phyloP scores from a whole-genome alignment of 2,888 invertebrate genomes.

The Ectemnius cavifrons region DNA sequence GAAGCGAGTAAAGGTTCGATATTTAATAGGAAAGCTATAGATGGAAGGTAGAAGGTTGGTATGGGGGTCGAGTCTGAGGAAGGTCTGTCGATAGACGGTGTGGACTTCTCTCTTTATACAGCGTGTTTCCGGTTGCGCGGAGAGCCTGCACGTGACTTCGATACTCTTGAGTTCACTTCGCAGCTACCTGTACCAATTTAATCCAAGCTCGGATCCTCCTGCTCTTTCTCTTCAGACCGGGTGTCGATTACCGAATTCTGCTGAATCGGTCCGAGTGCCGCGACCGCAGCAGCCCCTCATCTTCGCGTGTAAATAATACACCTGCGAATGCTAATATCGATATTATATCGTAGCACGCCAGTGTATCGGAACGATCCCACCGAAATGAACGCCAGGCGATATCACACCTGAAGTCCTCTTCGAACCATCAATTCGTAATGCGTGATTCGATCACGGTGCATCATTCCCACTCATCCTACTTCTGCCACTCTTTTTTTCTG shows the following conservation, averaged over 20 bases:
- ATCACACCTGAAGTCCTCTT: constrained; percentile 50
- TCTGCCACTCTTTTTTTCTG: constrained; percentile 4
- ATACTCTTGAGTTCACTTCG: constrained; percentile 70
- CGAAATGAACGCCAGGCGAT: constrained; percentile 32
- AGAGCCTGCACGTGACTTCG: constrained; percentile 70
- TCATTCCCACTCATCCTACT: not conserved
- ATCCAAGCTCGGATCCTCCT: constrained; percentile 61
- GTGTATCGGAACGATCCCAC: constrained; percentile 16
- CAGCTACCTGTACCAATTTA: constrained; percentile 74
- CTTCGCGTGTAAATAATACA: constrained; percentile 73
- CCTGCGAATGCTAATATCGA: constrained; percentile 65
- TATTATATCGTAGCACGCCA: constrained; percentile 34
- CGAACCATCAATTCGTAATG: constrained; percentile 26
- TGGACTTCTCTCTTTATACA: constrained; percentile 59
- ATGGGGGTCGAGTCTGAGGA: no score
- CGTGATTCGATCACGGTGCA: constrained; percentile 54
- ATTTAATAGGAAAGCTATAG: no score
- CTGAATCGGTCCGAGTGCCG: not conserved
- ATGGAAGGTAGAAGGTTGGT: no score
- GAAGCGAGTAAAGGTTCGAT: no score
- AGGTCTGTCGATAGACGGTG: not conserved
- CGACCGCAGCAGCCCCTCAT: constrained; percentile 66
- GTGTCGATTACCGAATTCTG: constrained; percentile 49
- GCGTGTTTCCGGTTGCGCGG: constrained; percentile 68
- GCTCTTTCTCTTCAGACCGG: constrained; percentile 27